Evolutionary conservation across 2,888 invertebrate genomes (phyloP), one percentile per base, ranked within the genome.

Genomic region (Acleris holmiana): DNA sequence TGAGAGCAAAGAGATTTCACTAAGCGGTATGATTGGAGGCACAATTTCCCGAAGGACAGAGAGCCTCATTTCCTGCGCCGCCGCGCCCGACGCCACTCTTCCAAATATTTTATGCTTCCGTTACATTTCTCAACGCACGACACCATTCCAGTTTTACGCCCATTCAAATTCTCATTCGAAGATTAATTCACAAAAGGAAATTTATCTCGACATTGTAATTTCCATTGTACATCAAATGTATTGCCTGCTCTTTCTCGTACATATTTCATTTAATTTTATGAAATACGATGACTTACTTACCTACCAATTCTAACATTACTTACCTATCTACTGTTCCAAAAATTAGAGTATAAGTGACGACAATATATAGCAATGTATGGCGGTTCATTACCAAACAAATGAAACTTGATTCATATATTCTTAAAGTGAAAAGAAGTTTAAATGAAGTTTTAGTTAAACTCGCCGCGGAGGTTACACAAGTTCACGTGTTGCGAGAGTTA

Each of bases 11-110:
- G 80, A 83, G 85, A 85, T 88, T 85, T 77, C 79, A 83, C 82
- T 85, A 82, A 84, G 83, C 84, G 85, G 86, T 88, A 89, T 89
- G 89, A 89, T 90, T 87, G 84, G 84, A 84, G 85, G 87, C 86
- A 86, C 89, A 88, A 90, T 91, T 90, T 91, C 91, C 91, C 91
- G 86, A 73, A 82, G 89, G 82, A 82, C 88, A 85, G 86, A 85
- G 84, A 83, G 83, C 79, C 88, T 91, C 89, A 91, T 92, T 92
- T 92, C 91, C 91, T 88, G 85, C 70, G 74, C 81, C 79, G 81
- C 76, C 78, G 75, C 75, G 75, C 76, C 78, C 53, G 57, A 23
- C 21, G 80, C 80, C 80, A 79, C 80, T 75, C 79, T 85, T 79
- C 83, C 77, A 87, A 90, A 89, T 89, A 89, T 91, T 89, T 89